Percentiles rank a stretch among this genome's conserved stretches.
Evolutionary conservation across 1,140 invertebrate species (phyloP).

Genomic region (Zaprionus camerounensis): DNA sequence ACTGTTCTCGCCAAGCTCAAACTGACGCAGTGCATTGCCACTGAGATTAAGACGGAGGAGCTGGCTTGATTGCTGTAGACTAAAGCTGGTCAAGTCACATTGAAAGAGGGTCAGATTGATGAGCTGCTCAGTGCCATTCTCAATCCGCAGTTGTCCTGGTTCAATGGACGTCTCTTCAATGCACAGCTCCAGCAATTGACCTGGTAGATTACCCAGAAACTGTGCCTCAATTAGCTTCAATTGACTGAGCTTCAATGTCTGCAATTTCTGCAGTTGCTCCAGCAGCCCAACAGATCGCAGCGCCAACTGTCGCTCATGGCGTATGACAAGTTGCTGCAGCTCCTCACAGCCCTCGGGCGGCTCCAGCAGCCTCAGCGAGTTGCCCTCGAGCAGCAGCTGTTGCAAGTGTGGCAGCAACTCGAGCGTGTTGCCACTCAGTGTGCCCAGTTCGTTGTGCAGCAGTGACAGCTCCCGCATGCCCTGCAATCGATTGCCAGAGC

Average conservation of each 20-base stretch:
- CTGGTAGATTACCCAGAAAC: constrained; percentile 21
- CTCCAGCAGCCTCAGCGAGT: constrained; percentile 51
- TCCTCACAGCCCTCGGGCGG: neutral
- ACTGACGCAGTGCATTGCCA: constrained; percentile 51
- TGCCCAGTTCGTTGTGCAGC: constrained; percentile 53
- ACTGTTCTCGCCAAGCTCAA: constrained; percentile 26
- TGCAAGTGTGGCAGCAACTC: constrained; percentile 52
- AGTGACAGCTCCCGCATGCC: constrained; percentile 30
- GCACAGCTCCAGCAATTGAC: constrained; percentile 20
- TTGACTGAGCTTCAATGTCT: constrained; percentile 28
- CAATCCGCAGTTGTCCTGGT: constrained; percentile 5
- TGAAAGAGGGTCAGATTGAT: constrained; percentile 49
- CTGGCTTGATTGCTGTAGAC: constrained; percentile 13
- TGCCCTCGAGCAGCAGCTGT: constrained; percentile 37
- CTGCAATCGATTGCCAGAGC: constrained; percentile 18
- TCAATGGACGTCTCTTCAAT: constrained; percentile 39
- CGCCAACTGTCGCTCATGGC: constrained; percentile 38
- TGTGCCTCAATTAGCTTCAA: constrained; percentile 25
- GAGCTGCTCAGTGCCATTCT: constrained; percentile 39
- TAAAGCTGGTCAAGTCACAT: constrained; percentile 51
- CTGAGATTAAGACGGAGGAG: constrained; percentile 58
- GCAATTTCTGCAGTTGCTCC: constrained; percentile 10
- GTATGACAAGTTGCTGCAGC: constrained; percentile 31
- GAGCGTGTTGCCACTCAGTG: constrained; percentile 46
- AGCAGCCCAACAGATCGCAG: constrained; percentile 18